Evolutionary conservation across 2,797 vertebrate species (phyloP), one percentile per base, ranked within the genome.

Genomic region (Thunnus albacares): DNA sequence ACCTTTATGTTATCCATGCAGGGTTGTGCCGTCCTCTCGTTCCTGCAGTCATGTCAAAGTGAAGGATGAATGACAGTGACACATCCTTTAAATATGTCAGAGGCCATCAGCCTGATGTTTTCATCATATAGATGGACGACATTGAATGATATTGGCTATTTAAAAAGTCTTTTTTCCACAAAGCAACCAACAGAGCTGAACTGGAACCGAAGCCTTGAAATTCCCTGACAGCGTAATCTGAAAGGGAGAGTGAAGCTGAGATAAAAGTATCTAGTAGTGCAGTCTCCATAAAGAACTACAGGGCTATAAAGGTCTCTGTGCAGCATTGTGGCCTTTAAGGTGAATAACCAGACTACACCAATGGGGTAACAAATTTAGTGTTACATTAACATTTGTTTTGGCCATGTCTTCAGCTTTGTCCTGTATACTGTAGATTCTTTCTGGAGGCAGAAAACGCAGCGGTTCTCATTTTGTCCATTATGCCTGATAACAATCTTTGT

Each of bases 41-140:
- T 85, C 72, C 76, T 18, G 17, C 56, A 69, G 86, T 64, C 67
- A 85, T 68, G 71, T 88, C 86, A 79, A 66, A 79, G 65, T 77
- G 80, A 88, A 51, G 59, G 84, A 69, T 87, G 33, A 71, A 73
- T 84, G 90, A 89, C 82, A 85, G 77, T 74, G 87, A 77, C 88
- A 62, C 79, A 70, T 72, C 71, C n/a, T 83, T 88, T 81, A 82
- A 86, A 87, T 62, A 81, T 74, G 82, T 89, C 81, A 91, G 38
- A 45, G 62, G 30, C 10, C 83, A 67, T 91, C 77, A 90, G 35
- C 45, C 45, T 55, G 24, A 76, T 49, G 72, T 24, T 80, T 71
- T n/a, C 59, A 68, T 62, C 60, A 60, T 58, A 63, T 71, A 72
- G 38, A 87, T 51, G 52, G 45, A 61, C 2, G 14, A 45, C 65